A percentile compares a stretch with the other conserved stretches of the same genome.
Conservation (phyloP, 2,113 vertebrate species). For the Tragulus kanchil region DNA sequence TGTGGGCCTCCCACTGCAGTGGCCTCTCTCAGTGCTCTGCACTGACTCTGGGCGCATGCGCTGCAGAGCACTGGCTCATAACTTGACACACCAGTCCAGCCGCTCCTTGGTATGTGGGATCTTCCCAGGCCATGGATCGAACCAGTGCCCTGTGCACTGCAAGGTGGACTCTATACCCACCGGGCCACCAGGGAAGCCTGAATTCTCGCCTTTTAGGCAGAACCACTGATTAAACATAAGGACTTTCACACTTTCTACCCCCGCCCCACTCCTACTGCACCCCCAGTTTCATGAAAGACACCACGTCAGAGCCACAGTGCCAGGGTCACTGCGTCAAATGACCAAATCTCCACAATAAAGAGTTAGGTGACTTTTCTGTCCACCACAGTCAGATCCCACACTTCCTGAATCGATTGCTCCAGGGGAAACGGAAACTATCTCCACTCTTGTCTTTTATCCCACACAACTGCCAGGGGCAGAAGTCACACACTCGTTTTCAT, state of each 20-base stretch:
- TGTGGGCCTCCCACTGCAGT: no score
- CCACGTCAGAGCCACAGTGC: accelerated
- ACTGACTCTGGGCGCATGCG: no score
- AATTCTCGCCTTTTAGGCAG: neutral
- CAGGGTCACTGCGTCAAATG: neutral
- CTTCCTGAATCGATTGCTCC: neutral
- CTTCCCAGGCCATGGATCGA: no score
- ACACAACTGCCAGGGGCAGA: neutral
- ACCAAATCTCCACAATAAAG: neutral
- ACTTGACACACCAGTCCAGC: no score
- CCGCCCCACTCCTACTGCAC: neutral
- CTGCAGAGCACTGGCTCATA: no score
- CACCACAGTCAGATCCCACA: neutral
- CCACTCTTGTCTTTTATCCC: neutral
- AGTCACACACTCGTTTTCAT: neutral
- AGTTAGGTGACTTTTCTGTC: neutral
- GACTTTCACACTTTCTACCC: neutral
- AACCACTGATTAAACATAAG: neutral
- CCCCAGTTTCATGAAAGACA: neutral
- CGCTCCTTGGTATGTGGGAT: no score
- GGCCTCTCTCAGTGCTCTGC: no score
- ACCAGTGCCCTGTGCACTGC: no score
- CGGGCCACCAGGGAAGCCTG: no score
- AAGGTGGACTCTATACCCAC: no score
- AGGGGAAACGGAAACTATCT: neutral